Conservation (phyloP, 1,140 invertebrate species). For the Bactericera cockerelli region DNA sequence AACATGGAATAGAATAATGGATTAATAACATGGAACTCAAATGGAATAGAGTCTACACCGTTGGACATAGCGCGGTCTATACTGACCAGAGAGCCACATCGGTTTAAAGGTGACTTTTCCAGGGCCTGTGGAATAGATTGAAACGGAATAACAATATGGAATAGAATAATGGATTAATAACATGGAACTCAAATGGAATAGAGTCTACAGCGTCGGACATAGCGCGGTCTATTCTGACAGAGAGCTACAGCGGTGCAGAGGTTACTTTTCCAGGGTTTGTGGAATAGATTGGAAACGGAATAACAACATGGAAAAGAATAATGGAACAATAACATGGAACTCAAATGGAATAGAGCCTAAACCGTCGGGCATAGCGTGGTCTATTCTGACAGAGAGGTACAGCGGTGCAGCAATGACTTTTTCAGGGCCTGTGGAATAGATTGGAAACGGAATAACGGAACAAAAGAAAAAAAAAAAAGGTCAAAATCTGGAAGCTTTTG, state of each 20-base stretch:
- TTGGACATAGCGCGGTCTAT: conserved; percentile 47
- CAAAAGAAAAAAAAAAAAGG: neutral
- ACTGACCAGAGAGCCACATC: conserved; percentile 41
- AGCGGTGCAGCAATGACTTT: conserved; percentile 42
- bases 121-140: conserved; percentile 31
- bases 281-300: conserved; percentile 27
- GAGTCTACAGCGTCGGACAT: conserved; percentile 52
- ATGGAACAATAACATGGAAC: too few species aligned
- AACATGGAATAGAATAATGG: neutral
- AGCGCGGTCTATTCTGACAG: conserved; percentile 46
- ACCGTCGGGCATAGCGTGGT: conserved; percentile 51
- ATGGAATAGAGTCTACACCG: conserved; percentile 46
- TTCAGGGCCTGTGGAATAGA: conserved; percentile 30
- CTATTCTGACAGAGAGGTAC: conserved; percentile 41
- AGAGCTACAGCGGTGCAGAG: conserved; percentile 41
- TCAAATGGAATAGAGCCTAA: conserved; percentile 39
- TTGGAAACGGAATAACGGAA: conserved; percentile 24
- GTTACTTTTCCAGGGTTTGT: conserved; percentile 35
- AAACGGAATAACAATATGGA: conserved; percentile 23
- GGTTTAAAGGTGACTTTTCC: conserved; percentile 37
- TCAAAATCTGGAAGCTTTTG: too few species aligned
- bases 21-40: too few species aligned
- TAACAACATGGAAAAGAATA: neutral
- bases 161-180: neutral
- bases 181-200: conserved; percentile 26